Evolutionary conservation across 2,888 invertebrate genomes (phyloP).

Genomic region (Lasioglossum pauxillum): DNA sequence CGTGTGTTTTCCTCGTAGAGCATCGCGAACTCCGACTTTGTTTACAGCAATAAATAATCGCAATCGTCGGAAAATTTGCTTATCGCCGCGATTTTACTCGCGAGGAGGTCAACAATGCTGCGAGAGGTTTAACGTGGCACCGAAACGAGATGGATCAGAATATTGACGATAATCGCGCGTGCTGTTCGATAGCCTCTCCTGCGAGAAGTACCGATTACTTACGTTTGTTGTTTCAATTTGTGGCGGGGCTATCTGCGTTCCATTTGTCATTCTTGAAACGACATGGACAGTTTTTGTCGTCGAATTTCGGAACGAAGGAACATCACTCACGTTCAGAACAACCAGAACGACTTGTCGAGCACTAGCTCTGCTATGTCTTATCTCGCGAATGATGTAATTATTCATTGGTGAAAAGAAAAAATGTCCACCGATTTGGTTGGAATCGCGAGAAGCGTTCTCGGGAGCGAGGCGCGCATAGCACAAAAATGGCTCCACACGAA

Average conservation of each 20-base stretch:
- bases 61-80: slow-evolving; percentile 44
- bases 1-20: slow-evolving; percentile 2
- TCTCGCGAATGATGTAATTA: neutral
- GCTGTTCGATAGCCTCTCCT: slow-evolving; percentile 59
- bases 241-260: slow-evolving; percentile 13
- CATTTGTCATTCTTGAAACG: slow-evolving; percentile 22
- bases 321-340: neutral
- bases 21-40: slow-evolving; percentile 20
- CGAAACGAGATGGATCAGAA: slow-evolving; percentile 19
- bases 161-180: slow-evolving; percentile 3
- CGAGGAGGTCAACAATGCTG: neutral
- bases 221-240: slow-evolving; percentile 68
- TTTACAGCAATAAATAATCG: slow-evolving; percentile 57
- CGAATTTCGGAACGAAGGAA: neutral
- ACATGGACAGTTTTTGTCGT: neutral
- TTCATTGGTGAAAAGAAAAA: neutral
- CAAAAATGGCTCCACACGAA: slow-evolving; percentile 81
- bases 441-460: slow-evolving; percentile 40
- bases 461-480: slow-evolving; percentile 63
- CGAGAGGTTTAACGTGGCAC: neutral
- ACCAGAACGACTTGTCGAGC: neutral
- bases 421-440: slow-evolving; percentile 24
- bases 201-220: slow-evolving; percentile 58
- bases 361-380: neutral
- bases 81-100: slow-evolving; percentile 33